Evolutionary conservation across 2,113 vertebrate species (phyloP), one percentile per base, ranked within the genome.

Genomic region (Neodontobutis hainanensis): DNA sequence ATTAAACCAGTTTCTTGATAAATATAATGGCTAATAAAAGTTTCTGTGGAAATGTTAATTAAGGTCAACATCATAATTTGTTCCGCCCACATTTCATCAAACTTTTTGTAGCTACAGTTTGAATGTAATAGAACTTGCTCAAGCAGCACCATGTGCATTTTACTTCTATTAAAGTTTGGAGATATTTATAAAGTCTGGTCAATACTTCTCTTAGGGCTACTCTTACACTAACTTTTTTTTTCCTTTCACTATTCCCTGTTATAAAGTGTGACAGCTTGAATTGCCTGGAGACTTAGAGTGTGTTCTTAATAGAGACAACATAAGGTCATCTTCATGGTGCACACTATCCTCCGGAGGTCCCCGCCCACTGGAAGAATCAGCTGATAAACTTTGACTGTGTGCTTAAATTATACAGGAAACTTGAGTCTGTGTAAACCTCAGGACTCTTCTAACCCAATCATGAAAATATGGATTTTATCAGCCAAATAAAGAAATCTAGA

Each of bases 201-300:
- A 0, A 74, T 71, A 68, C 73, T 68, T 11, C 51, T n/a, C 12
- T 53, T 46, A 8, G 68, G 68, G 35, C 70, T 72, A 44, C 56
- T 71, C 47, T 59, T 69, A 7, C 38, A 61, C 61, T 65, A 66
- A 75, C 76, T 72, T 57, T 36, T 43, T 36, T n/a, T 44, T 15
- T 4, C 12, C 12, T 47, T 27, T 75, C 46, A 55, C 47, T 42
- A 40, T 55, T 69, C 56, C 83, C 19, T 16, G 61, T 79, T 67
- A 85, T 80, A 48, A 77, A 78, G 65, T 70, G 81, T 79, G 86
- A 84, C 81, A 79, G 68, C 57, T 64, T 60, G 11, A 51, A 81
- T 75, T 10, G 81, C 84, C 80, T 19, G 34, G 77, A 85, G 80
- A 85, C 66, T 50, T 66, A 80, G 49, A 70, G 68, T 68, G 49